These are phyloP conservation scores for Varanus salvator DNA, from an alignment of 2,113 vertebrate genomes.

Conservation along the genomic window DNA sequence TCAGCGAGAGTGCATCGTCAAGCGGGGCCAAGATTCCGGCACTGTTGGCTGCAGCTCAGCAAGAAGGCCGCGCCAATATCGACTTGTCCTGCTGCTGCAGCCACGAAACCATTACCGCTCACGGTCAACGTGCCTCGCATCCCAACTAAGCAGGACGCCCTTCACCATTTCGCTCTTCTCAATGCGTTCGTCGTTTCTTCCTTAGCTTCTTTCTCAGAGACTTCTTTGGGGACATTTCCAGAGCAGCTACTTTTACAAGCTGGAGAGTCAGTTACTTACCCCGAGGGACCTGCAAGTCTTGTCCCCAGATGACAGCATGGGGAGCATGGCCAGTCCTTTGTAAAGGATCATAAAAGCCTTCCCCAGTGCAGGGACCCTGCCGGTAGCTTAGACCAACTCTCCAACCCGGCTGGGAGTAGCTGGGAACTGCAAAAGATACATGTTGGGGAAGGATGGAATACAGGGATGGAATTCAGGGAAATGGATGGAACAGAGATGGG, in stretches of 20 bases:
- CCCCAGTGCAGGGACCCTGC: too few species aligned
- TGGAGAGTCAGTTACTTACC: background rate
- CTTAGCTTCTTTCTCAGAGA: accelerated
- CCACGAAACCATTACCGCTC: slow-evolving; percentile 52
- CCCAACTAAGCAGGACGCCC: slow-evolving; percentile 39
- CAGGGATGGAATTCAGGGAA: background rate
- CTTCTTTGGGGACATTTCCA: background rate
- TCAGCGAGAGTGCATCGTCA: slow-evolving; percentile 78
- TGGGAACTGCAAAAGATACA: too few species aligned
- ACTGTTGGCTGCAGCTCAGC: slow-evolving; percentile 68
- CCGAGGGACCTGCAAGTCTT: background rate
- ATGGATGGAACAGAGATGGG: background rate
- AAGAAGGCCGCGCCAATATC: slow-evolving; percentile 62
- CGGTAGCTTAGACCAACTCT: too few species aligned
- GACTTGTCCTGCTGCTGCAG: background rate
- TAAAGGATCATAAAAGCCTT: background rate
- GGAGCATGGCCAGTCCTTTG: background rate
- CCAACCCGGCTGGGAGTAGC: too few species aligned
- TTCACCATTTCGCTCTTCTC: background rate
- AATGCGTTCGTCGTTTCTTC: accelerated
- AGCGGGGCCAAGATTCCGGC: slow-evolving; percentile 77
- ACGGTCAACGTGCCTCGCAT: slow-evolving; percentile 65
- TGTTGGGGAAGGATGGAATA: too few species aligned
- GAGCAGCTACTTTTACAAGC: background rate
- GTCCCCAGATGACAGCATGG: background rate